Conservation (phyloP, 2,113 vertebrate genomes). For the Buteo buteo region DNA sequence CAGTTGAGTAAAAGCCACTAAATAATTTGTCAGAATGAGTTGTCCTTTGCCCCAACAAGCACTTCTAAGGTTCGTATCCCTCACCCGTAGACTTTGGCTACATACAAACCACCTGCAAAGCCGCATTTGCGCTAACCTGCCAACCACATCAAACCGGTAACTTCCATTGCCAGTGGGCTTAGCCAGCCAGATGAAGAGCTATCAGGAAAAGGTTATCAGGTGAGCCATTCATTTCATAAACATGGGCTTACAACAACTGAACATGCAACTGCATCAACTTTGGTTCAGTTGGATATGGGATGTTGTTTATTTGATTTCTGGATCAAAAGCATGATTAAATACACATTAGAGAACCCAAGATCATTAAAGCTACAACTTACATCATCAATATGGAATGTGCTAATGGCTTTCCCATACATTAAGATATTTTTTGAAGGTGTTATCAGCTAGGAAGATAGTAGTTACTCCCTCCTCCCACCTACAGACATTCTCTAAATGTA, state of each 20-base stretch:
- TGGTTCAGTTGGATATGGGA: neutral
- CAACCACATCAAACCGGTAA: neutral
- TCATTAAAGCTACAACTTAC: neutral
- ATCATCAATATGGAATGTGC: neutral
- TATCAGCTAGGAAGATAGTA: neutral
- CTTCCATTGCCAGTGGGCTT: neutral
- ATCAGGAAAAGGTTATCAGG: slow-evolving; percentile 7
- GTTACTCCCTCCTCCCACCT: neutral
- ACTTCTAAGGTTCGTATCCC: neutral
- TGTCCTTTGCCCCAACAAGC: neutral
- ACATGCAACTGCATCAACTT: neutral
- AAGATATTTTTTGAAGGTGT: neutral
- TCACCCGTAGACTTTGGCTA: accelerated
- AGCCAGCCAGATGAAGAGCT: neutral
- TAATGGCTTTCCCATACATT: neutral
- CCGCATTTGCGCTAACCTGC: neutral
- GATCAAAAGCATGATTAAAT: neutral
- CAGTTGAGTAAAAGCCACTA: neutral
- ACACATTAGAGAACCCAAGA: neutral
- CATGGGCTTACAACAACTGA: neutral
- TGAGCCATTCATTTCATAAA: neutral
- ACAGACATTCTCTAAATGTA: neutral
- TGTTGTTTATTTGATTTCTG: neutral
- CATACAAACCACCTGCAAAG: neutral
- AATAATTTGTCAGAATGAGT: neutral